Percentiles rank a stretch among this genome's conserved stretches.
phyloP scores from a whole-genome alignment of 1,140 invertebrate genomes.

The Apolygus lucorum region DNA sequence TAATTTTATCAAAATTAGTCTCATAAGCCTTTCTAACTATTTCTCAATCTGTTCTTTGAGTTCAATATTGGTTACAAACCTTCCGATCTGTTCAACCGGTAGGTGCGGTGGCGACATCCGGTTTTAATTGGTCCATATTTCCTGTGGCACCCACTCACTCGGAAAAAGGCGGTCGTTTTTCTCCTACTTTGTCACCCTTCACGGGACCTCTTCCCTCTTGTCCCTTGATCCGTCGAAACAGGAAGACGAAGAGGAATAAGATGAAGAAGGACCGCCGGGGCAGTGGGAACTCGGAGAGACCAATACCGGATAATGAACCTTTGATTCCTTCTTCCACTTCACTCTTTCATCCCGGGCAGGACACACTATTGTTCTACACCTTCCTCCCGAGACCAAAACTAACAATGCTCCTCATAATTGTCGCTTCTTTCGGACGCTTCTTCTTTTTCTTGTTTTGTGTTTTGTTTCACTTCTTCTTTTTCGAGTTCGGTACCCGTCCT shows the following conservation, averaged over 20 bases:
- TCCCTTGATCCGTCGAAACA: no score
- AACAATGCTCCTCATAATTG: slow-evolving; percentile 15
- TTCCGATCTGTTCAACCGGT: no score
- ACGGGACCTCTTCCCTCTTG: slow-evolving; percentile 24
- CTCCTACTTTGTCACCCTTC: slow-evolving; percentile 16
- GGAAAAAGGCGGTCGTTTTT: slow-evolving; percentile 15
- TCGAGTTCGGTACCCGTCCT: no score
- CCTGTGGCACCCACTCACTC: slow-evolving; percentile 9
- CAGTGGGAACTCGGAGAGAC: neutral
- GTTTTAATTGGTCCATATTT: slow-evolving; percentile 24
- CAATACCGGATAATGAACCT: slow-evolving; percentile 22
- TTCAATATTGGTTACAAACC: no score
- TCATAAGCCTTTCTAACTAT: no score
- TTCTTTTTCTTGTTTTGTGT: neutral
- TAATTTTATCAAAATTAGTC: no score
- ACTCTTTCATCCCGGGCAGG: neutral
- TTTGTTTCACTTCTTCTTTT: neutral
- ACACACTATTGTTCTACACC: slow-evolving; percentile 13
- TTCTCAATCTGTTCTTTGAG: no score
- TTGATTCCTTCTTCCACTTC: slow-evolving; percentile 16
- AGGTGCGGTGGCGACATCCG: slow-evolving; percentile 9
- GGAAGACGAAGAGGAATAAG: neutral
- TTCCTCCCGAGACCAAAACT: slow-evolving; percentile 3
- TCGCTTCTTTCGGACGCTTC: slow-evolving; percentile 12
- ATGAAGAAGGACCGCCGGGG: neutral